phyloP scores from a whole-genome alignment of 37 sponge, comb jelly and placozoan genomes.

The Oopsacas minuta region DNA sequence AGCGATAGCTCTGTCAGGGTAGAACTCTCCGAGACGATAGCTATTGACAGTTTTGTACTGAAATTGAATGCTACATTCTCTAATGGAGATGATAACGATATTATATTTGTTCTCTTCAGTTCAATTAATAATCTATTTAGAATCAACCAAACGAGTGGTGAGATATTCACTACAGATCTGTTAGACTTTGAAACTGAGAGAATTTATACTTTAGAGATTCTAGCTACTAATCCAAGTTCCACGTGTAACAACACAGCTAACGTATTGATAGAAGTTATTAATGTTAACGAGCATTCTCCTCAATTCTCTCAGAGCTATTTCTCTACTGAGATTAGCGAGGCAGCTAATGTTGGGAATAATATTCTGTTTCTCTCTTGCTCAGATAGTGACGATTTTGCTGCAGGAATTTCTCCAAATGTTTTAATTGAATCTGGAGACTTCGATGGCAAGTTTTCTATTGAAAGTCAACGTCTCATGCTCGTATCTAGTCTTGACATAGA shows the following conservation, averaged over 20 bases:
- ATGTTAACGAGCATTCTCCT: slow-evolving; percentile 7
- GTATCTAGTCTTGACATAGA: background rate
- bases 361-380: background rate
- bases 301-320: background rate
- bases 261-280: slow-evolving; percentile 15
- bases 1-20: background rate
- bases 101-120: background rate
- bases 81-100: background rate
- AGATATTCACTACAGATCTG: background rate
- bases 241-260: slow-evolving; percentile 8
- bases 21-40: background rate
- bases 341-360: background rate
- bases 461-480: background rate
- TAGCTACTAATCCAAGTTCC: background rate
- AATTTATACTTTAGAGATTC: background rate
- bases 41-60: background rate
- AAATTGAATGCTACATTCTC: background rate
- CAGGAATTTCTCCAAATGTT: background rate
- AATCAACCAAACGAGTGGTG: background rate
- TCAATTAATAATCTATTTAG: background rate
- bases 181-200: background rate
- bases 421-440: background rate
- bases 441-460: background rate
- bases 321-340: background rate
- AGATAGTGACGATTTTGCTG: background rate